phyloP scores from a whole-genome alignment of 2,113 vertebrate genomes.

The Cygnus atratus region DNA sequence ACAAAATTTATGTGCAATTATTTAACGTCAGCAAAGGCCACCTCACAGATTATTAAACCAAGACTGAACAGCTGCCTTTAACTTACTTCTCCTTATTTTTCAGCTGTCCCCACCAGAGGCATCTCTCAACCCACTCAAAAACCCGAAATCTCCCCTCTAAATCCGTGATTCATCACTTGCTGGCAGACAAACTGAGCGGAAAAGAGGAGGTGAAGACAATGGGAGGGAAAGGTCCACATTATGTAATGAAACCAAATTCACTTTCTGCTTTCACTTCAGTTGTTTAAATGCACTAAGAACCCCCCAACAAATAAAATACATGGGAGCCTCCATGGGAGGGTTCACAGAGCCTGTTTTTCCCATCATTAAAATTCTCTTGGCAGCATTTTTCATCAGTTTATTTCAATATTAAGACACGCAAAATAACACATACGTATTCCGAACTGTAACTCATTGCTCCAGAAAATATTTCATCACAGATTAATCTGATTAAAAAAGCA shows the following conservation, averaged over 20 bases:
- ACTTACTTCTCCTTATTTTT: not conserved
- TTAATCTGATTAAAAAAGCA: not conserved
- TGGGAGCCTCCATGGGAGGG: not conserved
- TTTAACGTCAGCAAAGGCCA: not conserved
- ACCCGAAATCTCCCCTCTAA: not conserved
- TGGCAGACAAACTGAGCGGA: not conserved
- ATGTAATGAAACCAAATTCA: slow-evolving; percentile 40
- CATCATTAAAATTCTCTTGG: slow-evolving; percentile 55
- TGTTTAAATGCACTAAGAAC: not conserved
- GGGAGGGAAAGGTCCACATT: slow-evolving; percentile 25
- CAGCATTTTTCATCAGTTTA: slow-evolving; percentile 30
- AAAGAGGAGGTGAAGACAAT: slow-evolving; percentile 28
- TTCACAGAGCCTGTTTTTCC: slow-evolving; percentile 20
- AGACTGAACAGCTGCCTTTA: not conserved
- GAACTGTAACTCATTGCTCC: not conserved
- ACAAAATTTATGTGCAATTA: not conserved
- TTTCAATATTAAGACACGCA: slow-evolving; percentile 54
- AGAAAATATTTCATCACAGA: not conserved
- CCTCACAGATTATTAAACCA: not conserved
- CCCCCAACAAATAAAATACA: not conserved
- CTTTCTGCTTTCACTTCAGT: slow-evolving; percentile 38
- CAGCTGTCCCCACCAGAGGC: not conserved
- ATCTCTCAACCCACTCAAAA: not conserved
- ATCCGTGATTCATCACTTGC: slow-evolving; percentile 41
- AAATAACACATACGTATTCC: not conserved